Base-by-base conservation (phyloP, 2,888 invertebrate genomes). In the Aplocera efformata region DNA sequence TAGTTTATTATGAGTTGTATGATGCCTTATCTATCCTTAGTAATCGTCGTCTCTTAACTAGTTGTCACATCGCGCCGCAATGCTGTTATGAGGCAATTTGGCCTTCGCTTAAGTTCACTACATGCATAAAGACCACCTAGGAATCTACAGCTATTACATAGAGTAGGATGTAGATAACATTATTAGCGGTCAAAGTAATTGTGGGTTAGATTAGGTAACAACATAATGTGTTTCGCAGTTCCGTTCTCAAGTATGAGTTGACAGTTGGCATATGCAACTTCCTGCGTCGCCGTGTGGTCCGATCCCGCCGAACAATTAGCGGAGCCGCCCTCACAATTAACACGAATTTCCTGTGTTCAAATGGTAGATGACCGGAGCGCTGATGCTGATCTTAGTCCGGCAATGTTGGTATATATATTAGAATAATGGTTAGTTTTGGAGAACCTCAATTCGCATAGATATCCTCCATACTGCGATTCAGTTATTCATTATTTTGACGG, bases 311-410 rank as follows among this genome's bases (percentile, higher is more conserved):
- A 70, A 72, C 82, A 83, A 86, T 86, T 86, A 86, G 75, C 83
- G 70, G 60, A 63, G 67, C 63, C 68, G 61, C 66, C 58, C 56
- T 62, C 61, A 60, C 80, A 86, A 85, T 88, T 88, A 86, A 79
- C 83, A 79, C 75, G 71, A 82, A 83, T 84, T 78, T 88, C 88
- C 86, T 82, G 86, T 79, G 78, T 63, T 67, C 70, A 67, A 70
- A 72, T 75, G 60, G 57, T 68, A 60, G 58, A 50, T 66, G 64
- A 61, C 70, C 69, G 68, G 76, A 73, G 67, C 78, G 73, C 66
- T 72, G 74, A 64, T 64, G 1, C 5, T 2, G 5, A 17, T 17
- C 13, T 17, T 17, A 17, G 13, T 17, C 13, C 13, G 2, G 13
- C 13, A 3, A 5, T 5, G 13, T 5, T 17, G 5, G 5, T 17